Percentiles rank a stretch among this genome's conserved stretches.
Evolutionary conservation across 1,140 invertebrate species (phyloP).

Genomic region (Pseudomyrmex cubaensis): DNA sequence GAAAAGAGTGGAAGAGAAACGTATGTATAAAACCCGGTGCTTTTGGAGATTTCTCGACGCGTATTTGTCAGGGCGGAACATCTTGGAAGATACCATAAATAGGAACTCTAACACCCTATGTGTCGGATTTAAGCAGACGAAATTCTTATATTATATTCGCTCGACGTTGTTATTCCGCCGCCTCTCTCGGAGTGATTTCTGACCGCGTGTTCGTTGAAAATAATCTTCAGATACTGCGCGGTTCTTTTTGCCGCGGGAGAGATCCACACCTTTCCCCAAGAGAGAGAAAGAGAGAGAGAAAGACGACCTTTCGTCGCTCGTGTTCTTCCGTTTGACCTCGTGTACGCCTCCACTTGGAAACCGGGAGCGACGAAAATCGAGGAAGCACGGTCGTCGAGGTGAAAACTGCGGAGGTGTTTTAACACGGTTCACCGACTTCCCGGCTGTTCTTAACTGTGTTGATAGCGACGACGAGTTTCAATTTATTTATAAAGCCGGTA

Average conservation of each 20-base stretch:
- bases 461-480: background rate
- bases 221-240: conserved; percentile 54
- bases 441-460: conserved; percentile 34
- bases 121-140: conserved; percentile 59
- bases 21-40: conserved; percentile 40
- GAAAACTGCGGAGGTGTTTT: conserved; percentile 54
- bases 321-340: conserved; percentile 54
- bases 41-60: conserved; percentile 56
- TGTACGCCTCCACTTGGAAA: conserved; percentile 42
- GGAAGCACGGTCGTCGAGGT: conserved; percentile 29
- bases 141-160: conserved; percentile 72
- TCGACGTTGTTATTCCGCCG: conserved; percentile 29
- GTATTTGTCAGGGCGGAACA: conserved; percentile 69
- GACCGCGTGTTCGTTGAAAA: conserved; percentile 25
- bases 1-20: background rate
- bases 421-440: conserved; percentile 41
- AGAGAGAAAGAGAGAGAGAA: background rate
- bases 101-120: conserved; percentile 50
- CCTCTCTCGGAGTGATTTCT: conserved; percentile 32
- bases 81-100: conserved; percentile 67
- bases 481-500: conserved; percentile 27
- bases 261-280: no score
- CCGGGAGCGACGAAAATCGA: conserved; percentile 48
- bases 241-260: background rate
- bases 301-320: conserved; percentile 21